These are phyloP conservation scores for Volucella bombylans DNA, from an alignment of 2,888 invertebrate species.

Conservation along the genomic window DNA sequence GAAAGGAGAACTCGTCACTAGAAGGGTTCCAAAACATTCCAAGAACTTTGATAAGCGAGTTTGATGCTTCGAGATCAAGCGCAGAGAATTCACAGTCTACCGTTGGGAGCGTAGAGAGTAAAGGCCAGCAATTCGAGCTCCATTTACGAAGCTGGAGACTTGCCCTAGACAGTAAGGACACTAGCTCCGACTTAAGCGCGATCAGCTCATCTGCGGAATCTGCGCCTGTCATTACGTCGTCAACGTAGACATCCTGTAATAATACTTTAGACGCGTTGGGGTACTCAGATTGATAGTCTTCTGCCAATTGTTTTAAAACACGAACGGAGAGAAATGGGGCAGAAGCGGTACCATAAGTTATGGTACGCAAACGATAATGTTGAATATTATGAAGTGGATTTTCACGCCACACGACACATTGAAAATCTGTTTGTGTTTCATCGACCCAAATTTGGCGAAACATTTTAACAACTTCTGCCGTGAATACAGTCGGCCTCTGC, in stretches of 20 bases:
- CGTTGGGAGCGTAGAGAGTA: not conserved
- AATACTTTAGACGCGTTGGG: not conserved
- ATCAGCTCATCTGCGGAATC: conserved; percentile 3
- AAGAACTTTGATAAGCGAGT: conserved; percentile 4
- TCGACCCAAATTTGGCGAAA: no score
- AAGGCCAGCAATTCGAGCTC: not conserved
- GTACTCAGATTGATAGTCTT: not conserved
- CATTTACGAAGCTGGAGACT: not conserved
- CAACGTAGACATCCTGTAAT: not conserved
- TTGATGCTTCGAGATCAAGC: not conserved
- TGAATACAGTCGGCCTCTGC: no score
- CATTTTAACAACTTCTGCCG: no score
- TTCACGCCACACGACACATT: no score
- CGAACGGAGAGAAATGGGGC: no score
- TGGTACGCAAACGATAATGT: no score
- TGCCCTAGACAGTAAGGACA: not conserved
- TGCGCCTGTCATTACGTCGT: conserved; percentile 4
- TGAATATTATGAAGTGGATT: no score
- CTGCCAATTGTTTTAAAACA: no score
- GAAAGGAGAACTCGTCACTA: conserved; percentile 4
- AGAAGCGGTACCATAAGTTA: no score
- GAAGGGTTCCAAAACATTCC: conserved; percentile 21
- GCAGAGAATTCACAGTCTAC: not conserved
- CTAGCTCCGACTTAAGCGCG: not conserved
- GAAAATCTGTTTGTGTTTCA: no score